Evolutionary conservation across 1,140 invertebrate genomes (phyloP), one percentile per base, ranked within the genome.

Genomic region (Leptinotarsa undecemlineata): DNA sequence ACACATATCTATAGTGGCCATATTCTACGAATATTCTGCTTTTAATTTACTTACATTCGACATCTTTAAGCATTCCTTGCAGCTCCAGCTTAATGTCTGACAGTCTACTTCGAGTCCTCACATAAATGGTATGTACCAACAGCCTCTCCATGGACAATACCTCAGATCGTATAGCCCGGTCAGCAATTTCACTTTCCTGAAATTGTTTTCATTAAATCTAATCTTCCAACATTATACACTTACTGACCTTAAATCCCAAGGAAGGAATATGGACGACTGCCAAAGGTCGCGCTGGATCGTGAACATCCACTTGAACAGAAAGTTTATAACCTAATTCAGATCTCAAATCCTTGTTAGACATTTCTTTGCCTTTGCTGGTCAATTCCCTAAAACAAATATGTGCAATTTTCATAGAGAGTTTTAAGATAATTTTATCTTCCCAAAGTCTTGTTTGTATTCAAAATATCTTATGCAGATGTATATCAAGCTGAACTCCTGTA

Each of bases 61-160:
- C 88, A 79, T 92, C 90, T 83, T 92, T 91, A 14, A 92, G 86
- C 83, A 93, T 89, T n/a, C 87, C 87, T 84, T 93, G 89, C 47
- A 96, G 82, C 82, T 95, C 91, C 75, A 93, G 90, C 85, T 94
- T 94, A n/a, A 98, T 88, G 82, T 97, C 94, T 48, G 88, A 89
- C 6, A 98, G 87, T 20, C 95, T 88, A 77, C 91, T 92, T 69
- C 93, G 90, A 1, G 96, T 96, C 74, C 98, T 88, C 33, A 98
- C 92, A 85, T 98, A 97, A 81, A 99, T 97, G 0, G 97, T 99
- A 81, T 98, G 95, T n/a, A 98, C 96, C n/a, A 99, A 87, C 63
- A 99, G 87, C 63, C 95, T 91, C 87, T 98, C 96, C 90, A 99
- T 95, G 2, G 96, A 98, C 1, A 98, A 87, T 77, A 95, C 91